Percentiles rank a stretch among this genome's conserved stretches.
Evolutionary conservation across 2,113 vertebrate species (phyloP).

Genomic region (Oplegnathus fasciatus): DNA sequence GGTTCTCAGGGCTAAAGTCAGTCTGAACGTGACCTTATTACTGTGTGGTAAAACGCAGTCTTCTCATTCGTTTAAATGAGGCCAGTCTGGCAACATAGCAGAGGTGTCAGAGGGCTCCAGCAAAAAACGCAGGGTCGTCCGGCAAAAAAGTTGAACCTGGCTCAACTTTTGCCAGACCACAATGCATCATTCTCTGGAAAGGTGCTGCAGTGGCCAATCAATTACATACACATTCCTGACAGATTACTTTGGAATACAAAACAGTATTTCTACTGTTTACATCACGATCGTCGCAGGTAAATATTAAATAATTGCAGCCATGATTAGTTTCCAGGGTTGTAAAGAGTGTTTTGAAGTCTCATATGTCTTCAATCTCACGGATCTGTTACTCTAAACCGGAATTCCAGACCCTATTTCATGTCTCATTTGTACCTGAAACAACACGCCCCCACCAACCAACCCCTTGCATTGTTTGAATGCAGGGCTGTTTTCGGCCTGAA

Average conservation of each 20-base stretch:
- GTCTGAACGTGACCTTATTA: too few species aligned
- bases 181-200: background rate
- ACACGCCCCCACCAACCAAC: background rate
- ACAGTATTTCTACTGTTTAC: background rate
- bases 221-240: background rate
- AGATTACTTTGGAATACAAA: background rate
- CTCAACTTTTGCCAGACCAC: background rate
- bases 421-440: background rate
- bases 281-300: fast-evolving
- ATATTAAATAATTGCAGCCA: background rate
- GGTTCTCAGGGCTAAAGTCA: too few species aligned
- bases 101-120: background rate
- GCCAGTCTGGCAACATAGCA: background rate
- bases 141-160: background rate
- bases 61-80: background rate
- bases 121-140: background rate
- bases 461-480: background rate
- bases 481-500: background rate
- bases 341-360: background rate
- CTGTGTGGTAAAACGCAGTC: background rate
- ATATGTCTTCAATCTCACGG: background rate
- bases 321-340: background rate
- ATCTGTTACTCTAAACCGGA: background rate
- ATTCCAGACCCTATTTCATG: background rate
- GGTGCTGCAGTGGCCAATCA: background rate